These are phyloP conservation scores for Seira ritae DNA, from an alignment of 2,888 invertebrate species.

Conservation along the genomic window DNA sequence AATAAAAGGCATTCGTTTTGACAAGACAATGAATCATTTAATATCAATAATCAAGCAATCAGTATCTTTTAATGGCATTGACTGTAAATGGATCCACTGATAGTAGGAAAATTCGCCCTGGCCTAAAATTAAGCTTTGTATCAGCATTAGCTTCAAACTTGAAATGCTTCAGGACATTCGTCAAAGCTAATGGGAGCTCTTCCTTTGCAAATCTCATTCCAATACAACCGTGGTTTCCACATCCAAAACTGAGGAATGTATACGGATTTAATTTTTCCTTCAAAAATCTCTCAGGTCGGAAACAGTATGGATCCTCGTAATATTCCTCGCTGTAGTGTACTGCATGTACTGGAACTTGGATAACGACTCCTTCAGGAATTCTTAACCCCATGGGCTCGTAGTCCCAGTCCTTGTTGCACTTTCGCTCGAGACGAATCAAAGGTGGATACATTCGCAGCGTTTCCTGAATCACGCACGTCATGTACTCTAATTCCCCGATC, in stretches of 20 bases:
- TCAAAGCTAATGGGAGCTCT: slow-evolving; percentile 53
- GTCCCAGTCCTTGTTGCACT: slow-evolving; percentile 60
- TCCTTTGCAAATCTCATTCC: slow-evolving; percentile 67
- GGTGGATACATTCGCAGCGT: slow-evolving; percentile 60
- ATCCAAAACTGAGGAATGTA: slow-evolving; percentile 63
- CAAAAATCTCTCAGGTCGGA: slow-evolving; percentile 65
- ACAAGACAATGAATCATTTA: no score
- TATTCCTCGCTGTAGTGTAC: slow-evolving; percentile 60
- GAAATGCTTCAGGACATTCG: slow-evolving; percentile 61
- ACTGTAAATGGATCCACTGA: slow-evolving; percentile 39
- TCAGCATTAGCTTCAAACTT: slow-evolving; percentile 48
- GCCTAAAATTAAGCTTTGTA: slow-evolving; percentile 43
- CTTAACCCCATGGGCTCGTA: slow-evolving; percentile 42
- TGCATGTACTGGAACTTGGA: slow-evolving; percentile 46
- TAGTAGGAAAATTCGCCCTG: slow-evolving; percentile 54
- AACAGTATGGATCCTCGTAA: slow-evolving; percentile 48
- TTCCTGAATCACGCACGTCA: slow-evolving; percentile 61
- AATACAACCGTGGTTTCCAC: slow-evolving; percentile 66
- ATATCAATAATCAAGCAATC: no score
- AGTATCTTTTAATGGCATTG: slow-evolving; percentile 33
- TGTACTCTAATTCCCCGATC: slow-evolving; percentile 53
- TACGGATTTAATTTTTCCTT: slow-evolving; percentile 64
- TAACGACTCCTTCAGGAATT: slow-evolving; percentile 41
- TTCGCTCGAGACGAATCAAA: slow-evolving; percentile 56
- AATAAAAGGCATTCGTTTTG: no score